A percentile compares a stretch with the other conserved stretches of the same genome.
phyloP scores from a whole-genome alignment of 2,888 invertebrate genomes.

The Hermaeophaga mercurialis region DNA sequence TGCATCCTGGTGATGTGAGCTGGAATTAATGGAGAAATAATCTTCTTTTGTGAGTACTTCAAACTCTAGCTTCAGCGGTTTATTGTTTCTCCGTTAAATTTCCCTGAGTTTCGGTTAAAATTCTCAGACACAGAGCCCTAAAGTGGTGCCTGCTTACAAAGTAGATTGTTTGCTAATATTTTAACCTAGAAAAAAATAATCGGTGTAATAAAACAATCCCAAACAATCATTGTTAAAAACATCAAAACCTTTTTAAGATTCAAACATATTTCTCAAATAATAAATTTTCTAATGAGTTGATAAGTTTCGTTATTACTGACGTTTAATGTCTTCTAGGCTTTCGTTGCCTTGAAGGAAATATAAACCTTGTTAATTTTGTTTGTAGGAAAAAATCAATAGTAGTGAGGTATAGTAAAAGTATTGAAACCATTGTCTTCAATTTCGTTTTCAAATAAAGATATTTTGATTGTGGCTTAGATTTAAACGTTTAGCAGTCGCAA shows the following conservation, averaged over 20 bases:
- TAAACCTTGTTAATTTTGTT: conserved; percentile 61
- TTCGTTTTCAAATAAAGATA: conserved; percentile 52
- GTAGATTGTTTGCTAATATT: conserved; percentile 51
- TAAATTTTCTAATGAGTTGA: conserved; percentile 52
- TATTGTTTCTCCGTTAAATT: conserved; percentile 53
- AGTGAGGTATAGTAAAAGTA: conserved; percentile 61
- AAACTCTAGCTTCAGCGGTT: conserved; percentile 40
- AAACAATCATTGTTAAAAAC: not conserved
- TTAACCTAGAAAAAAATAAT: conserved; percentile 32
- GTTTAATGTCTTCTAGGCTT: conserved; percentile 51
- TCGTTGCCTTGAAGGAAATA: conserved; percentile 59
- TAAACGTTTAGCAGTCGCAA: conserved; percentile 55
- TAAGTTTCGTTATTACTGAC: conserved; percentile 51
- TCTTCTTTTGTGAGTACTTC: conserved; percentile 43
- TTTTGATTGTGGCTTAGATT: conserved; percentile 44
- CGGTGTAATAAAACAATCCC: not conserved
- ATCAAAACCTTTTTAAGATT: conserved; percentile 1
- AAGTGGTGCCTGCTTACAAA: conserved; percentile 49
- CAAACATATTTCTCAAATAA: conserved; percentile 48
- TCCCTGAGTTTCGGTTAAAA: conserved; percentile 49
- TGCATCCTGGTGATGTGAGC: conserved; percentile 5
- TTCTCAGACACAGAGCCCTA: conserved; percentile 50
- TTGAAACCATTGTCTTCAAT: conserved; percentile 56
- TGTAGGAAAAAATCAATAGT: conserved; percentile 62
- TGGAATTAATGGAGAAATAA: conserved; percentile 38